Conservation (phyloP, 2,113 vertebrate genomes). For the Pseudopodoces humilis region DNA sequence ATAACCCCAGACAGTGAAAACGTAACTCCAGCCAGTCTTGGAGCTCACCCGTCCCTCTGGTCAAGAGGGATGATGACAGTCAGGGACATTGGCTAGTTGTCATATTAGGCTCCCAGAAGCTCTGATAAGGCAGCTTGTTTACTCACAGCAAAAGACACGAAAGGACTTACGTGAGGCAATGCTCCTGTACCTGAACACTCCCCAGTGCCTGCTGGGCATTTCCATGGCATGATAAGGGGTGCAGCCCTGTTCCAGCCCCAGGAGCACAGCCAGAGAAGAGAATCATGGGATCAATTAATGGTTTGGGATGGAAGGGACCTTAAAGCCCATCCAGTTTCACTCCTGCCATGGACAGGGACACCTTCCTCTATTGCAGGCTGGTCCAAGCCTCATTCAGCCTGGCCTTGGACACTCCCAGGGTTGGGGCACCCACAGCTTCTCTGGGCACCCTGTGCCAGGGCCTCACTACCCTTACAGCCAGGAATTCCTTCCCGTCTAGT, state of each 20-base stretch:
- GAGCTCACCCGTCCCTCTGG: not conserved
- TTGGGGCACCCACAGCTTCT: not conserved
- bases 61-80: not conserved
- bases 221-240: rapidly evolving
- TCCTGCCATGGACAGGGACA: not conserved
- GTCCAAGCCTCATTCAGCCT: rapidly evolving
- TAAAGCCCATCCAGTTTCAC: not conserved
- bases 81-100: not conserved
- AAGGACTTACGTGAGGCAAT: rapidly evolving
- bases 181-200: not conserved
- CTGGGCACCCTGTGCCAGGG: rapidly evolving
- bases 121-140: not conserved
- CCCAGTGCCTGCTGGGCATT: not conserved
- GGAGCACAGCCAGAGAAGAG: not conserved
- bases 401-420: not conserved
- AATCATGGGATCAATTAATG: not conserved
- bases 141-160: not conserved
- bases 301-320: not conserved
- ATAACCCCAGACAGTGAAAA: not conserved
- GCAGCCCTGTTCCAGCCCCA: not conserved
- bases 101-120: not conserved
- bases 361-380: rapidly evolving
- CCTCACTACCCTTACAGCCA: rapidly evolving
- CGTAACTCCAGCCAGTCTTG: rapidly evolving
- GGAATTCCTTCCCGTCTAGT: rapidly evolving